These are phyloP conservation scores for Trissolcus japonicus DNA, from an alignment of 2,888 invertebrate genomes.

Conservation along the genomic window DNA sequence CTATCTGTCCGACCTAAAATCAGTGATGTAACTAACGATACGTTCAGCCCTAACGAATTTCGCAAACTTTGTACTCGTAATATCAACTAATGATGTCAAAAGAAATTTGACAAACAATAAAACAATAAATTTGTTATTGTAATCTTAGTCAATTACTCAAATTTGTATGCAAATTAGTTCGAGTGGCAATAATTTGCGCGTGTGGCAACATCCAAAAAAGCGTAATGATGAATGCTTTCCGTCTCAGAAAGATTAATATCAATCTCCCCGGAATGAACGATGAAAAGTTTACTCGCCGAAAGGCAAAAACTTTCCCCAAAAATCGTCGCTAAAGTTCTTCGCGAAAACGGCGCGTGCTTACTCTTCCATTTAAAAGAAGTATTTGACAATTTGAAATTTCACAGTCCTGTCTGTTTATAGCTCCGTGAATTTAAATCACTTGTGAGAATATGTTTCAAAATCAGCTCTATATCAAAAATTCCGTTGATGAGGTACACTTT, in stretches of 20 bases:
- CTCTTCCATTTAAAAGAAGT: not conserved
- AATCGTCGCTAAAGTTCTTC: conserved; percentile 4
- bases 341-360: conserved; percentile 1
- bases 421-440: too few species aligned
- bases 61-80: too few species aligned
- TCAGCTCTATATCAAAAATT: too few species aligned
- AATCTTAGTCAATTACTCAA: not conserved
- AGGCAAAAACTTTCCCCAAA: conserved; percentile 4
- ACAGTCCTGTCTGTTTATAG: too few species aligned
- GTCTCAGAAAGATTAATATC: conserved; percentile 3
- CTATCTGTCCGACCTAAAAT: too few species aligned
- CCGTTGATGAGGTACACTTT: too few species aligned
- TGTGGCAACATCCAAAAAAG: not conserved
- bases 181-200: not conserved
- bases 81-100: too few species aligned
- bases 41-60: too few species aligned
- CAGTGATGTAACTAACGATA: too few species aligned
- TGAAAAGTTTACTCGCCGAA: conserved; percentile 4
- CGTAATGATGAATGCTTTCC: not conserved
- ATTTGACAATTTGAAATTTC: not conserved
- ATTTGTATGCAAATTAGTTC: not conserved
- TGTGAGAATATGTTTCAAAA: too few species aligned
- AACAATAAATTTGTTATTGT: too few species aligned
- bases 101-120: too few species aligned
- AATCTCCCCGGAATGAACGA: conserved; percentile 1